Percentiles rank a stretch among this genome's conserved stretches.
Evolutionary conservation across 2,797 vertebrate species (phyloP).

Genomic region (Hydrolagus colliei): DNA sequence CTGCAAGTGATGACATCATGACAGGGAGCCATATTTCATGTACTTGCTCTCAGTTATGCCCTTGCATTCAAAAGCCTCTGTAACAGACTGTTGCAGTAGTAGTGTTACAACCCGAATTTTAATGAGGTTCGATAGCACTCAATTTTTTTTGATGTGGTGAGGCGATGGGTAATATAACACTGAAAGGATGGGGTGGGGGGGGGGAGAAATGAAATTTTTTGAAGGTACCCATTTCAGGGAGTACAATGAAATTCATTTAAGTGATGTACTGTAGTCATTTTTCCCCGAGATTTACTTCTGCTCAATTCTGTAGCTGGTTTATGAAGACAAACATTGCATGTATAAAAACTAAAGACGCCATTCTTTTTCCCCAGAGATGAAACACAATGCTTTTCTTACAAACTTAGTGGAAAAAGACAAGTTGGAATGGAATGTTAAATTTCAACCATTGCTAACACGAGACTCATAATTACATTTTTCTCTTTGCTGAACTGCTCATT

Average conservation of each 20-base stretch:
- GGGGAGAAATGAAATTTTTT: neutral
- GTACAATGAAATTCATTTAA: neutral
- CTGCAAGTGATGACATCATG: neutral
- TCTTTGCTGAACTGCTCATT: neutral
- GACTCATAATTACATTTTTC: neutral
- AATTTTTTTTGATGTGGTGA: neutral
- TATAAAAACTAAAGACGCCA: neutral
- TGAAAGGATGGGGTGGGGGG: neutral
- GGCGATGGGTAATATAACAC: neutral
- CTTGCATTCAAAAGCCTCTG: conserved; percentile 2
- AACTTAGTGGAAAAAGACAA: neutral
- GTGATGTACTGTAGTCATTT: neutral
- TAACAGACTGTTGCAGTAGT: neutral
- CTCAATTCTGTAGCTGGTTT: neutral
- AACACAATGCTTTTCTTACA: neutral
- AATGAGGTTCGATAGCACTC: neutral
- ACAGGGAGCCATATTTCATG: conserved; percentile 13
- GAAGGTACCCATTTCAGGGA: neutral
- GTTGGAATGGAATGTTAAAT: neutral
- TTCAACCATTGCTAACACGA: neutral
- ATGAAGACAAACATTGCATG: neutral
- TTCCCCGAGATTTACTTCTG: neutral
- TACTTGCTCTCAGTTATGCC: neutral
- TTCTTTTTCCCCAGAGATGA: neutral
- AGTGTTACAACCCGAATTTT: neutral